These are phyloP conservation scores for Rhabdomys pumilio DNA, from an alignment of 2,797 vertebrate genomes.

Conservation along the genomic window DNA sequence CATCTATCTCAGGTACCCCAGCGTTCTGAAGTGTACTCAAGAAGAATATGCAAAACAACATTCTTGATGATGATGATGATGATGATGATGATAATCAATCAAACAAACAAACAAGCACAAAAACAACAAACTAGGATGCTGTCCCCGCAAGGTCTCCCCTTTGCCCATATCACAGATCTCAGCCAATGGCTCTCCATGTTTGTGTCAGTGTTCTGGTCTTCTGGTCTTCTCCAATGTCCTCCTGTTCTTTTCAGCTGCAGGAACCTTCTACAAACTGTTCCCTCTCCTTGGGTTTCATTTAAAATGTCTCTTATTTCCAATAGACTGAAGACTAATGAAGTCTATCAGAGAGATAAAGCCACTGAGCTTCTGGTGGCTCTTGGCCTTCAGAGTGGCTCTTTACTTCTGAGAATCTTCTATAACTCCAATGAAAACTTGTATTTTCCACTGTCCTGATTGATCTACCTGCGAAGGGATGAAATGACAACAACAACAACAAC, in stretches of 20 bases:
- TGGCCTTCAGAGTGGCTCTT: not conserved
- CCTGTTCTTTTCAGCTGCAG: not conserved
- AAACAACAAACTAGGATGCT: not conserved
- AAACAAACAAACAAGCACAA: not conserved
- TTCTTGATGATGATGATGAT: not conserved
- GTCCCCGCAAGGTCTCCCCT: not conserved
- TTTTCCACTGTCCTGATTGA: not conserved
- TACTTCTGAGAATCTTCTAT: not conserved
- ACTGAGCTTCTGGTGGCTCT: not conserved
- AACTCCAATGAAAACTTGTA: not conserved
- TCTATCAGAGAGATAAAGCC: not conserved
- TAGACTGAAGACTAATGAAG: not conserved
- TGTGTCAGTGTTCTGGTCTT: not conserved
- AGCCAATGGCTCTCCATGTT: not conserved
- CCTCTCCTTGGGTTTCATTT: not conserved
- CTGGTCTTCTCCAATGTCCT: slow-evolving; percentile 25
- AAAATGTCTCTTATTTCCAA: not conserved
- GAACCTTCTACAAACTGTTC: not conserved
- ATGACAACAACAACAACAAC: not conserved
- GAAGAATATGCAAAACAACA: not conserved
- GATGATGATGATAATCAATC: not conserved
- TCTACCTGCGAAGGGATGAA: not conserved
- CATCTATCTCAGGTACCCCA: no score
- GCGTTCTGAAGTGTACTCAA: no score
- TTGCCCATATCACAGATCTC: not conserved